phyloP scores from a whole-genome alignment of 2,113 vertebrate genomes.

The Catagonus wagneri region DNA sequence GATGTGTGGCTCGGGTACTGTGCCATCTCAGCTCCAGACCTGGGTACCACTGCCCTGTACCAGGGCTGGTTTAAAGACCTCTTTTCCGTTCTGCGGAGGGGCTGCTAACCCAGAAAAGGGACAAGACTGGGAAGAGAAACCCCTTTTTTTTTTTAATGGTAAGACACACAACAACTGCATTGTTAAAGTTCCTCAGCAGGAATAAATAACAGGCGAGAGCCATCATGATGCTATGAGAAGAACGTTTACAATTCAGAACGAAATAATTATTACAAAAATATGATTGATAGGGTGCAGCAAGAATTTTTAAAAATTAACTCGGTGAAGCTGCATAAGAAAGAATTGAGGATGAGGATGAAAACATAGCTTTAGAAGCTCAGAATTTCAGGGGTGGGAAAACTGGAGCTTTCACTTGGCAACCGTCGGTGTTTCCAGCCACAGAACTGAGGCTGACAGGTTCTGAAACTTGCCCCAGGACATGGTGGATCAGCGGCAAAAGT shows the following conservation, averaged over 20 bases:
- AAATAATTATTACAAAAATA: constrained; percentile 42
- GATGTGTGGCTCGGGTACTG: neutral
- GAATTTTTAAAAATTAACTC: constrained; percentile 11
- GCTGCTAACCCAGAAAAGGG: neutral
- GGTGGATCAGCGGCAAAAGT: neutral
- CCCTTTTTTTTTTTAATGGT: neutral
- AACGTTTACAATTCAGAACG: constrained; percentile 18
- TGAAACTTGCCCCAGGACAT: neutral
- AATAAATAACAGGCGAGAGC: constrained; percentile 21
- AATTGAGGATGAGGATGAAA: neutral
- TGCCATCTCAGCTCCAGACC: neutral
- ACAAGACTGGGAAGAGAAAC: neutral
- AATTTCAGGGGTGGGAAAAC: neutral
- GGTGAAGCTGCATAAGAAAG: neutral
- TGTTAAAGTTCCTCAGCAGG: constrained; percentile 37
- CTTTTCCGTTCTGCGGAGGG: neutral
- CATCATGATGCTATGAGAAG: neutral
- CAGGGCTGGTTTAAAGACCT: neutral
- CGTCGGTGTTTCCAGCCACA: neutral
- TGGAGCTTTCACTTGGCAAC: neutral
- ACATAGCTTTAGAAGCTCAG: neutral
- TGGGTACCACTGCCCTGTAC: too few species aligned
- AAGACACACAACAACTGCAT: neutral
- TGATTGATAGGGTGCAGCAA: neutral
- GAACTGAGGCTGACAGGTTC: neutral